Base-by-base conservation (phyloP, 2,888 invertebrate species). In the Cinara cedri region DNA sequence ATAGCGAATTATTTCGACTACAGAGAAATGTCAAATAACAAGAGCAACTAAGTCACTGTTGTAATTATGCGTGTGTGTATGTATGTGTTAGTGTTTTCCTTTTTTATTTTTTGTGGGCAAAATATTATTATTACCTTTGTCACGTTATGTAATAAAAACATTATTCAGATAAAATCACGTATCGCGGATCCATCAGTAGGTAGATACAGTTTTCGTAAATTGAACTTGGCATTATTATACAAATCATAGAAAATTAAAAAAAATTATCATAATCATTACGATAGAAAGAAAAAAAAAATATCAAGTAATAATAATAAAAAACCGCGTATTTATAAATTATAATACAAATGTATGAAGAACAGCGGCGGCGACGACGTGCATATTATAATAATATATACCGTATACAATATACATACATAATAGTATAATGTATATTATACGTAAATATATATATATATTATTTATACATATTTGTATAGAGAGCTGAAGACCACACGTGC, bases 401-500 rank as follows among this genome's bases (percentile, higher is more conserved):
- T n/a, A n/a, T n/a, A n/a, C n/a, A n/a, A n/a, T n/a, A 26, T 34
- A 34, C 34, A 34, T 34, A 34, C 34, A 26, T 10, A 60, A 24
- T 14, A 63, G 3, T 34, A 63, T 34, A 62, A 62, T 26, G 26
- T 21, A 2, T 24, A 26, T 63, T 34, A 63, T 63, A 26, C 34
- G 26, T 62, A 51, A 21, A 55, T 21, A 21, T 21, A 55, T 16
- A 8, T 44, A 21, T 6, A 11, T 19, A 14, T 71, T 55, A 44
- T 21, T n/a, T 21, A 11, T 55, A 6, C 21, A 51, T 44, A 13
- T 34, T 34, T 6, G 34, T 34, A 34, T 34, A 34, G 34, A 34
- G 34, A 34, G 21, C 34, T 10, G 21, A 46, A 44, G 76, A 70
- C 70, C 78, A 78, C 78, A 78, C 76, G 78, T 57, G 70, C 76